Evolutionary conservation across 2,797 vertebrate species (phyloP).

Genomic region (Channa striata): DNA sequence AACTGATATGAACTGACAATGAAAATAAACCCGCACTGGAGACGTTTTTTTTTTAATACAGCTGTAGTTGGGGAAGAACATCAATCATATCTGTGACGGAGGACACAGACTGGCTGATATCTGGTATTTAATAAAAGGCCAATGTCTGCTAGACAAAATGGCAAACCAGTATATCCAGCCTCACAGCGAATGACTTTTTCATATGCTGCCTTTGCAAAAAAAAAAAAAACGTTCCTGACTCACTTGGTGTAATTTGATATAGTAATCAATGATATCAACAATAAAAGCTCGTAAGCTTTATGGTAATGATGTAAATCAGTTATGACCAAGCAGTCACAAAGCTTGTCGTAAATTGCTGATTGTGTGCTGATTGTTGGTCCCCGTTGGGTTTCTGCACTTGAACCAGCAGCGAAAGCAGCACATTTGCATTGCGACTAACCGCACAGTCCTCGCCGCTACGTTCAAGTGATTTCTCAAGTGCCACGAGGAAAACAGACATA

Average conservation of each 20-base stretch:
- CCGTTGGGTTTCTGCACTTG: not conserved
- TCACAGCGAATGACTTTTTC: slow-evolving; percentile 17
- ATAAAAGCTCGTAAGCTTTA: not conserved
- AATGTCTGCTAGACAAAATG: slow-evolving; percentile 61
- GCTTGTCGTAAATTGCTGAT: not conserved
- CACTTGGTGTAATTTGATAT: slow-evolving; percentile 10
- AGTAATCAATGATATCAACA: slow-evolving; percentile 18
- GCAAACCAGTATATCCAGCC: slow-evolving; percentile 54
- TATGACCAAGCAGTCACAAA: not conserved
- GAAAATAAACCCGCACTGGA: slow-evolving; percentile 43
- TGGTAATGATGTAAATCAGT: slow-evolving; percentile 27
- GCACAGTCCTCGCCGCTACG: not conserved
- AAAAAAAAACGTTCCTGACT: not conserved
- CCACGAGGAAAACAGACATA: slow-evolving; percentile 3
- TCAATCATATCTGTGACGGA: slow-evolving; percentile 50
- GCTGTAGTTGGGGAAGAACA: slow-evolving; percentile 24
- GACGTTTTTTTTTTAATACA: slow-evolving; percentile 32
- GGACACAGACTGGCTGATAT: slow-evolving; percentile 47
- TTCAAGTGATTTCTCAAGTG: slow-evolving; percentile 54
- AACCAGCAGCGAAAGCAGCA: slow-evolving; percentile 5
- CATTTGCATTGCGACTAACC: not conserved
- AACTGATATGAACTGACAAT: slow-evolving; percentile 10
- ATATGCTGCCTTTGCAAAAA: not conserved
- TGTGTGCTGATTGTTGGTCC: slow-evolving; percentile 36
- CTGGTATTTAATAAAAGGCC: slow-evolving; percentile 72